These are phyloP conservation scores for Axea sp. DNA, from an alignment of 2,888 invertebrate genomes.

Conservation along the genomic window DNA sequence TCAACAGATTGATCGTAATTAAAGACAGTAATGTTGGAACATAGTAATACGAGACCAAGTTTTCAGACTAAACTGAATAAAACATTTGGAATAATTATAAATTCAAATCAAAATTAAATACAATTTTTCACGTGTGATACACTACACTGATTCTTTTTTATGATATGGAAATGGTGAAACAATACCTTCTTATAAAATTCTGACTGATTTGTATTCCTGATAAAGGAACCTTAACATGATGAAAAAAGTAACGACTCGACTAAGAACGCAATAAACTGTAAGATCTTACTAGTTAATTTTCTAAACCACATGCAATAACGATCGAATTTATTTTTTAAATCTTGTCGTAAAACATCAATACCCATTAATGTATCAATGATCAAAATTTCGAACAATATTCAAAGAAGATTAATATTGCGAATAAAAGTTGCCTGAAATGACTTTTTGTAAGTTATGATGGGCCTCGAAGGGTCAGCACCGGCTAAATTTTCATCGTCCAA, in stretches of 20 bases:
- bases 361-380: conserved; percentile 50
- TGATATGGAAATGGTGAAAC: too few relatives aligned
- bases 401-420: conserved; percentile 51
- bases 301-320: conserved; percentile 27
- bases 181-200: too few relatives aligned
- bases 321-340: conserved; percentile 47
- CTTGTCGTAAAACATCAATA: conserved; percentile 39
- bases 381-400: conserved; percentile 43
- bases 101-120: conserved; percentile 6
- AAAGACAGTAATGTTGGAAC: background rate
- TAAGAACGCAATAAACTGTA: too few relatives aligned
- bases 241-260: too few relatives aligned
- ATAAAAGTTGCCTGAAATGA: conserved; percentile 49
- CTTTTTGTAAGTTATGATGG: conserved; percentile 36
- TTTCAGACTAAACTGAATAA: conserved; percentile 7
- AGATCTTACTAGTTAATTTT: too few relatives aligned
- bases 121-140: background rate
- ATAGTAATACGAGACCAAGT: conserved; percentile 14
- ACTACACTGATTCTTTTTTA: too few relatives aligned
- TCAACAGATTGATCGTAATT: background rate
- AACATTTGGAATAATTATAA: conserved; percentile 18
- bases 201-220: too few relatives aligned
- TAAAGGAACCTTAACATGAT: too few relatives aligned
- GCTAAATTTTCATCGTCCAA: conserved; percentile 50
- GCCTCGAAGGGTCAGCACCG: conserved; percentile 39